These are phyloP conservation scores for Mesaphorura yosii DNA, from an alignment of 1,140 invertebrate genomes.

Conservation along the genomic window DNA sequence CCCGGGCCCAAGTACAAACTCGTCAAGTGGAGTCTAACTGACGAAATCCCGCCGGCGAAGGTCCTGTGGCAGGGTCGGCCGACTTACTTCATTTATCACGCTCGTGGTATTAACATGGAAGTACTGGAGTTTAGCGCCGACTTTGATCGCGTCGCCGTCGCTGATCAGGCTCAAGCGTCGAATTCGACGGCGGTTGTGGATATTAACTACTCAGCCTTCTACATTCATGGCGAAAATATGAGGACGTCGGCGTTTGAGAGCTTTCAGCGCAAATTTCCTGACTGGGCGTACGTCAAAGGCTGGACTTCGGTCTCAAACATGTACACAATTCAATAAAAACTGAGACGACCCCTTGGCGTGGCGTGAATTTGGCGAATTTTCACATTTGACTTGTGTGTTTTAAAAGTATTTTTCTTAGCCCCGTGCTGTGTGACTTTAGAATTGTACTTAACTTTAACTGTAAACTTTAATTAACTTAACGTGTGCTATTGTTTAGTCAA, in stretches of 20 bases:
- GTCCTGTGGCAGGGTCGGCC: slow-evolving; percentile 30
- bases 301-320: slow-evolving; percentile 24
- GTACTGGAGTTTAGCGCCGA: slow-evolving; percentile 31
- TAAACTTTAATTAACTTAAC: no score
- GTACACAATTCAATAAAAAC: no score
- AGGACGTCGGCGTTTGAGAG: slow-evolving; percentile 27
- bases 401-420: no score
- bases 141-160: slow-evolving; percentile 16
- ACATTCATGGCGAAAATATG: slow-evolving; percentile 35
- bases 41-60: slow-evolving; percentile 32
- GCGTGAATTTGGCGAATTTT: no score
- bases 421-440: no score
- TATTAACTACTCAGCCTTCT: slow-evolving; percentile 37
- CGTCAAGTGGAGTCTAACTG: slow-evolving; percentile 36
- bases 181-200: slow-evolving; percentile 28
- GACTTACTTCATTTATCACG: slow-evolving; percentile 36
- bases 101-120: slow-evolving; percentile 31
- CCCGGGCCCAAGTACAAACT: slow-evolving; percentile 33
- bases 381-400: no score
- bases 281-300: slow-evolving; percentile 29
- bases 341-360: no score
- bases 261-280: slow-evolving; percentile 29
- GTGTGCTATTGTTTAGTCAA: no score
- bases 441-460: no score
- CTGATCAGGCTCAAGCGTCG: no score